These are phyloP conservation scores for Sander lucioperca DNA, from an alignment of 2,113 vertebrate genomes.

Conservation along the genomic window DNA sequence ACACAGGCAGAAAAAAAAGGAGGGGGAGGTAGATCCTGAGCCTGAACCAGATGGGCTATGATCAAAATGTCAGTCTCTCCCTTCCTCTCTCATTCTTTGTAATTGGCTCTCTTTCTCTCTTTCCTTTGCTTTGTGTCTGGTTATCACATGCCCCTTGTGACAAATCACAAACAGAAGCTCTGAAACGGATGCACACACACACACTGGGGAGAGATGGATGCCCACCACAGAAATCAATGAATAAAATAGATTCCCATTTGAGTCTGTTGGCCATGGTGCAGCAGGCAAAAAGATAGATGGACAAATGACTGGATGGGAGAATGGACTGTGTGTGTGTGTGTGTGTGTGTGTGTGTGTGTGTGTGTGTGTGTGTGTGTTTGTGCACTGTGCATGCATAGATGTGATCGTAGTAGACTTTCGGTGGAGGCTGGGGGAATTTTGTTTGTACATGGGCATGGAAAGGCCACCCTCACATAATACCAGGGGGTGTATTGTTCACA, in stretches of 20 bases:
- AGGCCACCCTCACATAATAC: slow-evolving; percentile 33
- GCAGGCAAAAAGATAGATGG: slow-evolving; percentile 19
- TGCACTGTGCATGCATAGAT: not conserved
- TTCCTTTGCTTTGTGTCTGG: slow-evolving; percentile 32
- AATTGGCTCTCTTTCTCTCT: slow-evolving; percentile 15
- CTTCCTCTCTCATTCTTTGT: slow-evolving; percentile 22
- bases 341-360: slow-evolving; percentile 1
- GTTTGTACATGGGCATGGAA: slow-evolving; percentile 16
- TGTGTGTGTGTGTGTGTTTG: not conserved
- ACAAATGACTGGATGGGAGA: slow-evolving; percentile 22
- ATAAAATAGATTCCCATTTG: slow-evolving; percentile 56
- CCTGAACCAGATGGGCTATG: slow-evolving; percentile 52
- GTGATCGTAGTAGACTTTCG: not conserved
- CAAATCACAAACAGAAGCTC: slow-evolving; percentile 50
- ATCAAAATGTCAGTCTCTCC: slow-evolving; percentile 45
- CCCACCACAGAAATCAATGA: slow-evolving; percentile 51
- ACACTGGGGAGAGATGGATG: slow-evolving; percentile 18
- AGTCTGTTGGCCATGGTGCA: slow-evolving; percentile 26
- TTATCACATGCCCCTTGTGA: slow-evolving; percentile 44
- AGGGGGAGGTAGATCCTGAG: slow-evolving; percentile 28
- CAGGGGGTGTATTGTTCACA: slow-evolving; percentile 48
- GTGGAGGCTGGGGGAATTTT: not conserved
- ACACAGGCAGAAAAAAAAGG: slow-evolving; percentile 21
- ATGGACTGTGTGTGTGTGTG: slow-evolving; percentile 1
- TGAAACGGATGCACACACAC: slow-evolving; percentile 5